A percentile compares a stretch with the other conserved stretches of the same genome.
phyloP scores from a whole-genome alignment of 2,888 invertebrate genomes.

The Suillia variegata region DNA sequence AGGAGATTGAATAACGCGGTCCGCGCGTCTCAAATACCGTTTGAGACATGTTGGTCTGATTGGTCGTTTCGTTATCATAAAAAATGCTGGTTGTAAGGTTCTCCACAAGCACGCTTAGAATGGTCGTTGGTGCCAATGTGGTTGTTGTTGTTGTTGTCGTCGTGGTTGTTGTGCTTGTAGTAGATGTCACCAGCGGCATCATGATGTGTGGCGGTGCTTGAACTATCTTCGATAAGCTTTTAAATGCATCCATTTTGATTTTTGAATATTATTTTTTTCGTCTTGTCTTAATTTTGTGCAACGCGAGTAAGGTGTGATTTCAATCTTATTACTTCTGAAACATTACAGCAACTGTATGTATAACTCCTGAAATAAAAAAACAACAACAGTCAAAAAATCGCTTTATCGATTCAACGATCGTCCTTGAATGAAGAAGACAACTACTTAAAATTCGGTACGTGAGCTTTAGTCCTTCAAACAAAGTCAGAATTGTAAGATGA shows the following conservation, averaged over 20 bases:
- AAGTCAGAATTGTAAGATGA: no score
- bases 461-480: no score
- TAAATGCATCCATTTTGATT: conserved; percentile 43
- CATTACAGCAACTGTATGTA: neutral
- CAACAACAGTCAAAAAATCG: no score
- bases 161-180: conserved; percentile 52
- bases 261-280: conserved; percentile 33
- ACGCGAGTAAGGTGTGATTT: neutral
- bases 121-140: conserved; percentile 41
- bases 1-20: conserved; percentile 72
- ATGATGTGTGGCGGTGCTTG: conserved; percentile 58
- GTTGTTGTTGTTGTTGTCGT: conserved; percentile 46
- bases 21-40: conserved; percentile 56
- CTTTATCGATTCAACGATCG: no score
- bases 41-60: conserved; percentile 44
- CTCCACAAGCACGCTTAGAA: conserved; percentile 44
- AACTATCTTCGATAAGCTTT: conserved; percentile 49
- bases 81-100: conserved; percentile 48
- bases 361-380: neutral
- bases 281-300: neutral
- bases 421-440: no score
- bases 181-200: conserved; percentile 53
- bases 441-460: no score
- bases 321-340: neutral
- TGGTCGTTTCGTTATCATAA: conserved; percentile 38